Evolutionary conservation across 64 coral and sea anemone genomes (phyloP).

Genomic region (Pocillopora verrucosa): DNA sequence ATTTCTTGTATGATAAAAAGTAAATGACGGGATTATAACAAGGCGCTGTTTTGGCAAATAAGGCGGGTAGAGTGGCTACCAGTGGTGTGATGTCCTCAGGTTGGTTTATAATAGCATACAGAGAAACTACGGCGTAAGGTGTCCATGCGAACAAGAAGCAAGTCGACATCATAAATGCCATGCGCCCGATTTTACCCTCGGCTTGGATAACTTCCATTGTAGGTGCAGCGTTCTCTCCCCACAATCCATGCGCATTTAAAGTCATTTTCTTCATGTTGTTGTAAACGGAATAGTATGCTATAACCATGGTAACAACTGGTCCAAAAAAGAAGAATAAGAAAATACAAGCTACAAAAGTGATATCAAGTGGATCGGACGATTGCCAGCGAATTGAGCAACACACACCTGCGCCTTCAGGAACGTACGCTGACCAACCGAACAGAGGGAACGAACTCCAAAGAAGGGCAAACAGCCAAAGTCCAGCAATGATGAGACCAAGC

Average conservation of each 20-base stretch:
- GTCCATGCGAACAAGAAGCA: conserved; percentile 36
- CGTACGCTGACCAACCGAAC: conserved; percentile 41
- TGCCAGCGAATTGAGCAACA: conserved; percentile 21
- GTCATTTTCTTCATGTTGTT: conserved; percentile 17
- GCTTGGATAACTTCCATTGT: conserved; percentile 4
- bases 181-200: neutral
- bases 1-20: conserved; percentile 15
- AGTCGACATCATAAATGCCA: conserved; percentile 15
- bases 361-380: neutral
- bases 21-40: conserved; percentile 41
- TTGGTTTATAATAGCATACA: neutral
- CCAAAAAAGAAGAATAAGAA: conserved; percentile 23
- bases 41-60: conserved; percentile 15
- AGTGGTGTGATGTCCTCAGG: neutral
- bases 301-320: conserved; percentile 3
- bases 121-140: conserved; percentile 1
- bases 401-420: neutral
- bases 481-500: neutral
- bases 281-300: conserved; percentile 13
- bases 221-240: conserved; percentile 2
- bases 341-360: neutral
- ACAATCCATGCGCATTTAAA: conserved; percentile 26
- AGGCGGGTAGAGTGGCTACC: neutral
- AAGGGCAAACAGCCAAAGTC: conserved; percentile 12
- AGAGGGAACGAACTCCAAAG: conserved; percentile 18